These are phyloP conservation scores for Microchirus variegatus DNA, from an alignment of 2,797 vertebrate genomes.

Conservation along the genomic window DNA sequence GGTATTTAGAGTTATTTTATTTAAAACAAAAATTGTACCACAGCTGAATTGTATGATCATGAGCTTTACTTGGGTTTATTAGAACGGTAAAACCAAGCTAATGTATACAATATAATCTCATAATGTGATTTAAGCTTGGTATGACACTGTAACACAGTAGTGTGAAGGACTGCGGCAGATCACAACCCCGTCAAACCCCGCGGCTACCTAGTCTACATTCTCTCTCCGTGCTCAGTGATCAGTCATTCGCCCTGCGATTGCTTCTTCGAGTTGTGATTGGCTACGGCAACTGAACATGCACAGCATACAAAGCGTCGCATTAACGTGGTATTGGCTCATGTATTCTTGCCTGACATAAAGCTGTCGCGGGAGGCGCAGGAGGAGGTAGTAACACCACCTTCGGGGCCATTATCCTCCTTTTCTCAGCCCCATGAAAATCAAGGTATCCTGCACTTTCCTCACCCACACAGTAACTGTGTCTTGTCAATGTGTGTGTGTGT, in stretches of 20 bases:
- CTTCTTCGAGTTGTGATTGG: conserved; percentile 14
- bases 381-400: conserved; percentile 37
- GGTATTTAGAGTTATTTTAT: too few relatives aligned
- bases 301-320: conserved; percentile 35
- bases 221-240: conserved; percentile 1
- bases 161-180: too few relatives aligned
- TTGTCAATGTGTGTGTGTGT: neutral
- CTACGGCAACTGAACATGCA: conserved; percentile 19
- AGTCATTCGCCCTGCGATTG: conserved; percentile 19
- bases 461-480: neutral
- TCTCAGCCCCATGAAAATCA: conserved; percentile 18
- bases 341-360: conserved; percentile 43
- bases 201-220: neutral
- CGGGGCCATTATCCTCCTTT: conserved; percentile 20
- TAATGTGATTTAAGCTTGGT: too few relatives aligned
- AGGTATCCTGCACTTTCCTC: conserved; percentile 8
- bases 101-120: too few relatives aligned
- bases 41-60: too few relatives aligned
- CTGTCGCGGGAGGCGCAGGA: conserved; percentile 36
- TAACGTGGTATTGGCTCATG: conserved; percentile 13
- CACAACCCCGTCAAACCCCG: neutral
- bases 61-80: too few relatives aligned
- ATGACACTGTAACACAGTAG: too few relatives aligned
- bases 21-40: too few relatives aligned
- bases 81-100: too few relatives aligned